Percentiles rank a stretch among this genome's conserved stretches.
Conservation (phyloP, 2,888 invertebrate genomes). For the Leptinotarsa peninsularis region DNA sequence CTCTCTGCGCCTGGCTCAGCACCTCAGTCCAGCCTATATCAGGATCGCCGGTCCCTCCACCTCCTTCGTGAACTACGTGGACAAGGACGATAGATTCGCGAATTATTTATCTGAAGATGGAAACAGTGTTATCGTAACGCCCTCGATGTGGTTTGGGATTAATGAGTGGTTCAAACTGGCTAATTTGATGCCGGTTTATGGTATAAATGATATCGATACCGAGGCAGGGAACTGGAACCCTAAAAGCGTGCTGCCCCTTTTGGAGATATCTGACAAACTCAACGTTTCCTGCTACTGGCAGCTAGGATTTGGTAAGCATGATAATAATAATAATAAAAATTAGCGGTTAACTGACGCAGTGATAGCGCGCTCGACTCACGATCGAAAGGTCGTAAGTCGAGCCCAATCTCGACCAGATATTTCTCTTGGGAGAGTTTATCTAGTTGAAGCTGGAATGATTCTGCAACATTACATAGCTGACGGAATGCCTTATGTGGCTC, state of each 20-base stretch:
- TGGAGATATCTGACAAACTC: conserved; percentile 76
- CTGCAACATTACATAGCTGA: too few species aligned
- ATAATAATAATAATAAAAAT: too few species aligned
- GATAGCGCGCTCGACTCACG: too few species aligned
- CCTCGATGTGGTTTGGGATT: conserved; percentile 62
- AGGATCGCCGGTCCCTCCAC: conserved; percentile 79
- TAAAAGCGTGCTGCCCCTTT: conserved; percentile 73
- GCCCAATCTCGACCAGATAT: too few species aligned
- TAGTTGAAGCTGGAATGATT: too few species aligned
- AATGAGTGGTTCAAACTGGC: conserved; percentile 70
- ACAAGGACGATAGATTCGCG: conserved; percentile 47
- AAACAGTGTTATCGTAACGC: conserved; percentile 57
- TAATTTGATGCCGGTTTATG: conserved; percentile 77
- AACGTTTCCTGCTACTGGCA: conserved; percentile 79
- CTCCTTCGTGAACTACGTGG: conserved; percentile 63
- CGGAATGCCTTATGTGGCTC: too few species aligned
- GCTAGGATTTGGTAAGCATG: conserved; percentile 75
- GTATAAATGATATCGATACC: conserved; percentile 72
- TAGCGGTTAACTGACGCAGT: too few species aligned
- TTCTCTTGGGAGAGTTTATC: too few species aligned
- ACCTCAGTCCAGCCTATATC: conserved; percentile 79
- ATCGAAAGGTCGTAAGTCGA: too few species aligned
- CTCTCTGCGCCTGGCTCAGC: conserved; percentile 74
- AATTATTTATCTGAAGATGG: conserved; percentile 40
- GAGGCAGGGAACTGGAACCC: conserved; percentile 75